Conservation (phyloP, 1,140 invertebrate species). For the Drosophila guanche region DNA sequence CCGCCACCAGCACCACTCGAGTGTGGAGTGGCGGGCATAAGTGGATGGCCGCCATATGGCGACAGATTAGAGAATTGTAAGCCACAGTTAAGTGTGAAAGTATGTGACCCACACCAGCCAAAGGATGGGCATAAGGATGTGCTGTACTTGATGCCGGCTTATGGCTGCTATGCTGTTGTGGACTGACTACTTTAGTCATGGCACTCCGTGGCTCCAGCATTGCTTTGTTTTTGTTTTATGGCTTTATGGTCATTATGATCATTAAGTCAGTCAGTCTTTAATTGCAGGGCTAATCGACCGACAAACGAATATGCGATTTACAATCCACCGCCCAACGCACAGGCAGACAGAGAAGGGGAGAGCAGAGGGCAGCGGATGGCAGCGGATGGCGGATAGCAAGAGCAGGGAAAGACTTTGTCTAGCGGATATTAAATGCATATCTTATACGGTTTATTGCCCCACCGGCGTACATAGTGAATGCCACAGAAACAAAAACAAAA, state of each 20-base stretch:
- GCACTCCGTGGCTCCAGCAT: not conserved
- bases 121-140: no score
- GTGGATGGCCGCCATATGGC: no score
- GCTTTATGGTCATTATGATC: slow-evolving; percentile 51
- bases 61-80: no score
- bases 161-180: not conserved
- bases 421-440: slow-evolving; percentile 40
- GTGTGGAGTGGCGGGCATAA: no score
- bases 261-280: slow-evolving; percentile 39
- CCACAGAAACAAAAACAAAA: no score
- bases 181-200: not conserved
- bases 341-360: not conserved
- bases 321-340: slow-evolving; percentile 1
- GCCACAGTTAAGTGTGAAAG: no score
- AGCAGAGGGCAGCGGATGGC: no score
- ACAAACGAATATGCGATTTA: slow-evolving; percentile 58
- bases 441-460: slow-evolving; percentile 27
- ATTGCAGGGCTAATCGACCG: slow-evolving; percentile 55
- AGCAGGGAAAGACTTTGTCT: slow-evolving; percentile 16
- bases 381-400: not conserved
- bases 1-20: no score
- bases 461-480: slow-evolving; percentile 9
- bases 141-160: no score
- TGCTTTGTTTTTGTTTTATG: slow-evolving; percentile 29
- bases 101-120: no score